A percentile compares a stretch with the other conserved stretches of the same genome.
Conservation (phyloP, 2,888 invertebrate genomes). For the Neuroscelio doddi region DNA sequence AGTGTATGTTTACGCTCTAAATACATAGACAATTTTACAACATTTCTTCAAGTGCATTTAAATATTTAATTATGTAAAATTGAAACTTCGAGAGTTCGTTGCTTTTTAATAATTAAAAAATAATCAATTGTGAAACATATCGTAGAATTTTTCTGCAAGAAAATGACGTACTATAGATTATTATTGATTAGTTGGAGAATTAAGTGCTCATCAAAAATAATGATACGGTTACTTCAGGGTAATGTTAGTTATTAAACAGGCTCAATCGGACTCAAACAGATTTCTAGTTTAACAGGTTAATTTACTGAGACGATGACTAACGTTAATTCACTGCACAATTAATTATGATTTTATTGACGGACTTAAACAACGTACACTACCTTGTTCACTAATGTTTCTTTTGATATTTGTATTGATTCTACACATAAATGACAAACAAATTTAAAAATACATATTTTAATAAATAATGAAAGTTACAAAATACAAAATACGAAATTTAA, state of each 20-base stretch:
- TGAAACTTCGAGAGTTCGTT: not conserved
- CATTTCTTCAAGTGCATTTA: not conserved
- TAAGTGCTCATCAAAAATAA: constrained; percentile 33
- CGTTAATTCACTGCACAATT: constrained; percentile 24
- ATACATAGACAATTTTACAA: no score
- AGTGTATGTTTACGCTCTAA: no score
- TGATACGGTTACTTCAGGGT: constrained; percentile 30
- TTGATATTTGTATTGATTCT: no score
- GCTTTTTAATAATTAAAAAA: not conserved
- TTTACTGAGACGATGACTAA: constrained; percentile 31
- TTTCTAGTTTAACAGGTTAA: constrained; percentile 45
- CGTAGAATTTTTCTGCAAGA: not conserved
- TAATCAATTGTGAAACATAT: not conserved
- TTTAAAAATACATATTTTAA: no score
- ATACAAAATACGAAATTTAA: no score
- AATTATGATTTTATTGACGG: constrained; percentile 37
- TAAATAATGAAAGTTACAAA: no score
- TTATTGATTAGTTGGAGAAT: constrained; percentile 34
- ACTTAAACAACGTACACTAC: no score
- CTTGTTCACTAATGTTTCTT: no score
- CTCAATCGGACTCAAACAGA: constrained; percentile 36
- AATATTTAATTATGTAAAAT: not conserved
- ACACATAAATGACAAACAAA: no score
- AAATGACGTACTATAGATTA: constrained; percentile 12
- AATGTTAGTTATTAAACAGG: constrained; percentile 34